phyloP scores from a whole-genome alignment of 2,797 vertebrate genomes.

The Bradypodion ventrale region DNA sequence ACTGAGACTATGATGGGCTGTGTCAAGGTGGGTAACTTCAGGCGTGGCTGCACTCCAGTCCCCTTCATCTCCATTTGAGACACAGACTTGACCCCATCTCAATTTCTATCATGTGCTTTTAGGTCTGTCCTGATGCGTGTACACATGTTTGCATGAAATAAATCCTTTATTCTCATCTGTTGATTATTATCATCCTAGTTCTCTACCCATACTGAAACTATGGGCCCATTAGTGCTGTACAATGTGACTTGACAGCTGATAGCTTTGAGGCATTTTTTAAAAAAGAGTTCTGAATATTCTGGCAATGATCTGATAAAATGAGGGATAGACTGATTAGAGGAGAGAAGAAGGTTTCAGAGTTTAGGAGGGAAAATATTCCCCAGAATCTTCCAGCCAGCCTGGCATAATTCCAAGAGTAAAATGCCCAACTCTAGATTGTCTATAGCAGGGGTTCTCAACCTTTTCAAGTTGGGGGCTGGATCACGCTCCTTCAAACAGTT shows the following conservation, averaged over 20 bases:
- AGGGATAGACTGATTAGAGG: neutral
- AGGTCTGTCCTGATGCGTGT: neutral
- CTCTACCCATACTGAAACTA: neutral
- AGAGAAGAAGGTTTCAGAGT: neutral
- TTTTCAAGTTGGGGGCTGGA: too few relatives aligned
- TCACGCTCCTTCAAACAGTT: too few relatives aligned
- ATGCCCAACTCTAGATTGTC: neutral
- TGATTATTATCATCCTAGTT: neutral
- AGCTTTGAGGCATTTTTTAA: neutral
- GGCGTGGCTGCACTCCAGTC: too few relatives aligned
- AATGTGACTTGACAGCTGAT: neutral
- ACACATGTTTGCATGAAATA: neutral
- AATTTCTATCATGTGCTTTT: too few relatives aligned
- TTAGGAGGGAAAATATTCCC: too few relatives aligned
- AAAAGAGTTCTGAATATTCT: neutral
- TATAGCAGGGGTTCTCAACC: too few relatives aligned
- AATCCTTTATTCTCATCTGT: neutral
- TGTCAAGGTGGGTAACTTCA: too few relatives aligned
- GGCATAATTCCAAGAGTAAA: too few relatives aligned
- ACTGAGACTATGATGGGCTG: too few relatives aligned
- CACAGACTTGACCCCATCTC: too few relatives aligned
- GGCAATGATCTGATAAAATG: neutral
- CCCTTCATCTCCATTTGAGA: too few relatives aligned
- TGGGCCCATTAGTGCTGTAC: neutral
- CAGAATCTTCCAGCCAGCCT: too few relatives aligned